Evolutionary conservation across 2,888 invertebrate genomes (phyloP).

Genomic region (Nineta flava): DNA sequence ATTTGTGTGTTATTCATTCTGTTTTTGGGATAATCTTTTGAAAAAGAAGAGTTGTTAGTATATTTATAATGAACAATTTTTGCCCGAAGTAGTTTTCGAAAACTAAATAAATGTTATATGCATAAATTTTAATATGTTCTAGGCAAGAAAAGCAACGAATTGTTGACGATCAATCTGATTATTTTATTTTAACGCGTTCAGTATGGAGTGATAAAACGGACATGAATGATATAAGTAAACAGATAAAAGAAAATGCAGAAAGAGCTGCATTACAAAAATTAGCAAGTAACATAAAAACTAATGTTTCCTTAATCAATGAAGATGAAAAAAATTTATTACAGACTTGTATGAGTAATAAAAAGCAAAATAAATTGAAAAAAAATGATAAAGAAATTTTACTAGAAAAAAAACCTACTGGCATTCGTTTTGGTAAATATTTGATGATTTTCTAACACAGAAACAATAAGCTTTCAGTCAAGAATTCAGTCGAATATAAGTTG

Average conservation of each 20-base stretch:
- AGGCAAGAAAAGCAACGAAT: slow-evolving; percentile 61
- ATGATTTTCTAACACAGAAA: no score
- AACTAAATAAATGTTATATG: no score
- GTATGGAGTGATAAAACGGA: neutral
- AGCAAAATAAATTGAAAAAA: neutral
- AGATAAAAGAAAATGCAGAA: neutral
- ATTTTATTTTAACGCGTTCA: slow-evolving; percentile 35
- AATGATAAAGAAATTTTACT: no score
- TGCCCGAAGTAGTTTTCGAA: no score
- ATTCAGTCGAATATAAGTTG: no score
- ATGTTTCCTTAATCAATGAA: neutral
- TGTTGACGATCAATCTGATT: slow-evolving; percentile 89
- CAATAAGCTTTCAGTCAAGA: no score
- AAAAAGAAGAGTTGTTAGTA: no score
- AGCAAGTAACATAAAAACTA: neutral
- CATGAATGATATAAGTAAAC: slow-evolving; percentile 1
- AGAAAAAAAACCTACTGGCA: no score
- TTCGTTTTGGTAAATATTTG: no score
- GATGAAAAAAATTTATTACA: neutral
- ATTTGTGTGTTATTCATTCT: no score
- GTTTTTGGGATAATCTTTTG: no score
- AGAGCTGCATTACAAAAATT: neutral
- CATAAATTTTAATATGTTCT: slow-evolving; percentile 14
- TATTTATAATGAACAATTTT: no score
- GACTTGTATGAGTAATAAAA: neutral